phyloP scores from a whole-genome alignment of 2,797 vertebrate species.

The Cuculus canorus region DNA sequence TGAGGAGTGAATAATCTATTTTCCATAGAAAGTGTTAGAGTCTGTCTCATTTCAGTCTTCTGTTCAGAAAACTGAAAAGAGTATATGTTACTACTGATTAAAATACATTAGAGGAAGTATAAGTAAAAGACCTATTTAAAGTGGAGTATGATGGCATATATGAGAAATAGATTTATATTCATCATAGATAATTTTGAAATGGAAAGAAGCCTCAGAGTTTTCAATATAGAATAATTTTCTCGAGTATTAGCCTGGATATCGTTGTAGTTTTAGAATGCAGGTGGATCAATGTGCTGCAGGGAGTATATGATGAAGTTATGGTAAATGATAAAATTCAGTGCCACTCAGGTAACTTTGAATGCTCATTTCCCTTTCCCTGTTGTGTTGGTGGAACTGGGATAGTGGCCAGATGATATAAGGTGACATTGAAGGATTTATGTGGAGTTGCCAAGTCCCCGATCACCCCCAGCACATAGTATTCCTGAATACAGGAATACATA shows the following conservation, averaged over 20 bases:
- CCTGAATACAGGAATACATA: neutral
- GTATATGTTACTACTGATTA: neutral
- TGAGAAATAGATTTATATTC: neutral
- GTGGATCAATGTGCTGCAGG: neutral
- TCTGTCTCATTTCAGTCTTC: neutral
- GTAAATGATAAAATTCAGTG: neutral
- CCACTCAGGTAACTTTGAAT: accelerated
- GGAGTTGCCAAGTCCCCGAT: neutral
- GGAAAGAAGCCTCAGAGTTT: neutral
- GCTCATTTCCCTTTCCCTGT: neutral
- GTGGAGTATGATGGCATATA: neutral
- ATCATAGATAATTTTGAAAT: neutral
- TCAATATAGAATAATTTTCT: neutral
- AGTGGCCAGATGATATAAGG: neutral
- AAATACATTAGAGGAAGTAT: neutral
- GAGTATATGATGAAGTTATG: neutral
- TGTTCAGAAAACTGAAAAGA: neutral
- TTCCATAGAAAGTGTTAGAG: neutral
- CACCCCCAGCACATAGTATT: neutral
- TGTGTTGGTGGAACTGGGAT: neutral
- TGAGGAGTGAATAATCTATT: neutral
- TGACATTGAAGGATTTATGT: neutral
- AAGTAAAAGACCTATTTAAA: neutral
- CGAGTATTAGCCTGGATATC: neutral
- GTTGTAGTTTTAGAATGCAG: neutral